Evolutionary conservation across 1,140 invertebrate genomes (phyloP).

Genomic region (Calliphora vicina): DNA sequence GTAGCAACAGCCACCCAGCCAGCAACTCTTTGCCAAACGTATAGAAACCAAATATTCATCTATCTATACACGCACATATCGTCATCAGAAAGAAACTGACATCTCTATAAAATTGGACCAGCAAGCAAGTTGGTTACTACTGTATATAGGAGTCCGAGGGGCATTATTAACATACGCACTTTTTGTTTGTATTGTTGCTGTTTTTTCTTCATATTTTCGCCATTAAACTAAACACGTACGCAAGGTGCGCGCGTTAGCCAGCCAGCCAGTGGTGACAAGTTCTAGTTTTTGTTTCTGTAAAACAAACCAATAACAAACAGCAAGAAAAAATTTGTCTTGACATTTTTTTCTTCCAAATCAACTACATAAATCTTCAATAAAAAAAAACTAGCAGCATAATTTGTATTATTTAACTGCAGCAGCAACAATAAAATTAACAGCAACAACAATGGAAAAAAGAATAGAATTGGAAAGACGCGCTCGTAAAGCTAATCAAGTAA

Average conservation of each 20-base stretch:
- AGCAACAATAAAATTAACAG: conserved; percentile 28
- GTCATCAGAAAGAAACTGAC: neutral
- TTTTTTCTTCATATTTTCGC: neutral
- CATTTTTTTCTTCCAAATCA: no score
- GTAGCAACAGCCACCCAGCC: neutral
- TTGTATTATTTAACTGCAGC: neutral
- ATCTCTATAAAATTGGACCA: no score
- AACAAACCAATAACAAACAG: neutral
- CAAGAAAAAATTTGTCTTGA: neutral
- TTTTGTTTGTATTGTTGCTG: neutral
- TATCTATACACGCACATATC: neutral
- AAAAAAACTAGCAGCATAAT: no score
- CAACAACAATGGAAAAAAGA: conserved; percentile 81
- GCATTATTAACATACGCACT: neutral
- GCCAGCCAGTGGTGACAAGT: neutral
- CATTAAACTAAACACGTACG: neutral
- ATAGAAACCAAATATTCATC: neutral
- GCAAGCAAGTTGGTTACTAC: no score
- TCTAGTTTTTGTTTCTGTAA: conserved; percentile 5
- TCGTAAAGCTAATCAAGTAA: conserved; percentile 81
- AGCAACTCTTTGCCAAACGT: no score
- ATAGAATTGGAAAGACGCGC: conserved; percentile 87
- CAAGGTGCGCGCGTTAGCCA: neutral
- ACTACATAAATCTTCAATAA: no score
- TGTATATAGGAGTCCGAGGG: neutral